Conservation (phyloP, 2,797 vertebrate genomes). For the Peromyscus eremicus region DNA sequence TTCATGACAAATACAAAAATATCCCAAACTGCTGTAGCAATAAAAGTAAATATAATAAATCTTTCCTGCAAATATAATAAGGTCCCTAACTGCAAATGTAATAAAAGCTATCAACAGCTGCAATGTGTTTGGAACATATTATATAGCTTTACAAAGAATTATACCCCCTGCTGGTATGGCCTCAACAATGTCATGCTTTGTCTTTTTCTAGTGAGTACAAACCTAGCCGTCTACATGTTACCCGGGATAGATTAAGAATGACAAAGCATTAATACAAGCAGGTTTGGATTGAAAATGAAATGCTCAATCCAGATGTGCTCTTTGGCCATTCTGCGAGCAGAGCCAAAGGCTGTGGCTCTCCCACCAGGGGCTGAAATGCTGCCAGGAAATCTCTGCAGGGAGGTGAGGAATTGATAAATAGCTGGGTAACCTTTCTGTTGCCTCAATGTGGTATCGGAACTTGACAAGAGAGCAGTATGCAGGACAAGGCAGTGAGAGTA, state of each 20-base stretch:
- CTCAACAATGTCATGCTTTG: constrained; percentile 88
- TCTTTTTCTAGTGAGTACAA: constrained; percentile 85
- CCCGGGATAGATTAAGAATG: constrained; percentile 87
- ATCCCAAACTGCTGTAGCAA: constrained; percentile 86
- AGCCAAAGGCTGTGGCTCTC: constrained; percentile 84
- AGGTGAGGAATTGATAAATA: constrained; percentile 80
- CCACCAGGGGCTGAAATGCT: constrained; percentile 84
- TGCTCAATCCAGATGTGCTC: constrained; percentile 89
- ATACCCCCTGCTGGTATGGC: constrained; percentile 86
- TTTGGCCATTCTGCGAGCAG: constrained; percentile 82
- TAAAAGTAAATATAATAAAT: constrained; percentile 89
- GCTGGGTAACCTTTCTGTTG: constrained; percentile 61
- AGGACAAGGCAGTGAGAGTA: background rate
- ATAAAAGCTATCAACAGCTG: constrained; percentile 91
- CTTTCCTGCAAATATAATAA: constrained; percentile 88
- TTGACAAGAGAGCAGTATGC: background rate
- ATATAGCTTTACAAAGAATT: constrained; percentile 88
- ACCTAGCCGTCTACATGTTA: constrained; percentile 80
- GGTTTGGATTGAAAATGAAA: constrained; percentile 87
- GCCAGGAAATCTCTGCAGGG: constrained; percentile 84
- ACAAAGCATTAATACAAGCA: constrained; percentile 87
- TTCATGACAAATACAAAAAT: constrained; percentile 89
- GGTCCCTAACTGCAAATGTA: constrained; percentile 87
- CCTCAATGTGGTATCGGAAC: constrained; percentile 31
- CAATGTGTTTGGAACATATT: constrained; percentile 88